These are phyloP conservation scores for Melanotaenia boesemani DNA, from an alignment of 2,797 vertebrate genomes.

Conservation along the genomic window DNA sequence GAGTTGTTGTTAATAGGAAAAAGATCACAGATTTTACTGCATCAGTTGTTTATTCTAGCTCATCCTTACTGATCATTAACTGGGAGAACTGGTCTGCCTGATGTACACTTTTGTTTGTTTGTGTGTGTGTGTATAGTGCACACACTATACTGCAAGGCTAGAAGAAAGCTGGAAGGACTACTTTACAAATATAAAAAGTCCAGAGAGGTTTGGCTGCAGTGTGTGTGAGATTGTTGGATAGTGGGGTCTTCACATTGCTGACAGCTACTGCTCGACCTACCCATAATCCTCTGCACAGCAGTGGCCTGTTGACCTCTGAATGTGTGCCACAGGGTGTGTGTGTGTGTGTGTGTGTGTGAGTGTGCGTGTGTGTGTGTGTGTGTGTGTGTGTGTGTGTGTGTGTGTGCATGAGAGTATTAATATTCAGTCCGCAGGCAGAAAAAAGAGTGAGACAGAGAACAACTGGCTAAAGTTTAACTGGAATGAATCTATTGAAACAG, in stretches of 20 bases:
- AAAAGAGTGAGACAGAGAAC: constrained; percentile 5
- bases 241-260: constrained; percentile 53
- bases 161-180: constrained; percentile 48
- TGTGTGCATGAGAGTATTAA: constrained; percentile 23
- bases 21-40: too few relatives aligned
- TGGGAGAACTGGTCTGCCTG: too few relatives aligned
- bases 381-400: constrained; percentile 16
- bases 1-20: too few relatives aligned
- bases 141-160: constrained; percentile 11
- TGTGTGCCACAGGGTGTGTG: constrained; percentile 37
- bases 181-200: constrained; percentile 39
- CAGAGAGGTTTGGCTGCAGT: constrained; percentile 16
- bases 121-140: background rate
- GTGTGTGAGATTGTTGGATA: constrained; percentile 28
- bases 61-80: too few relatives aligned
- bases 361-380: constrained; percentile 16
- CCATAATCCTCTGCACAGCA: constrained; percentile 63
- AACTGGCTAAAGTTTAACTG: background rate
- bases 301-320: constrained; percentile 64
- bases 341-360: constrained; percentile 9
- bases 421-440: constrained; percentile 38
- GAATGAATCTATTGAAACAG: too few relatives aligned
- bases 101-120: too few relatives aligned
- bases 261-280: constrained; percentile 46
- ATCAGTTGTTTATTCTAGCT: too few relatives aligned